A percentile compares a stretch with the other conserved stretches of the same genome.
Conservation (phyloP, 2,888 invertebrate species). For the Eurois occulta region DNA sequence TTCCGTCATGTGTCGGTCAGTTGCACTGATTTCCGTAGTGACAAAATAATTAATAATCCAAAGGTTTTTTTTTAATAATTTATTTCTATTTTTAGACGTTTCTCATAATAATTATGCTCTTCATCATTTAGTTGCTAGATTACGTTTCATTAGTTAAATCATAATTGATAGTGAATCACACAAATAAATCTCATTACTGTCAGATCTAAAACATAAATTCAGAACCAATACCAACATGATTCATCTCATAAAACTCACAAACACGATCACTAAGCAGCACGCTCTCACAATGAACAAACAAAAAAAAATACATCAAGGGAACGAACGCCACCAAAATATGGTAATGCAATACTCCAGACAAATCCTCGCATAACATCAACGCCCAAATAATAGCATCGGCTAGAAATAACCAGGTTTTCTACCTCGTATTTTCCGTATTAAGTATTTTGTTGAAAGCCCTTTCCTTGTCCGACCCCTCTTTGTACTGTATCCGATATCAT, state of each 20-base stretch:
- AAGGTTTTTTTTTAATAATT: neutral
- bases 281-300: constrained; percentile 22
- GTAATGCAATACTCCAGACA: constrained; percentile 73
- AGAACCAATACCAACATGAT: neutral
- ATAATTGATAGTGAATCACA: neutral
- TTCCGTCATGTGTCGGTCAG: neutral
- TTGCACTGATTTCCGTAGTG: constrained; percentile 15
- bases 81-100: neutral
- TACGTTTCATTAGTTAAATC: neutral
- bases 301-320: constrained; percentile 46
- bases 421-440: constrained; percentile 87
- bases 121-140: neutral
- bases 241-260: constrained; percentile 15
- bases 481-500: constrained; percentile 85
- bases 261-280: constrained; percentile 11
- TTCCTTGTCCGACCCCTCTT: constrained; percentile 81
- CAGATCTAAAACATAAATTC: neutral
- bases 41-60: neutral
- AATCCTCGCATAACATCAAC: constrained; percentile 73
- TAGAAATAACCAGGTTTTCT: constrained; percentile 83
- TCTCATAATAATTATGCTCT: neutral
- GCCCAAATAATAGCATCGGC: constrained; percentile 76
- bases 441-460: constrained; percentile 88
- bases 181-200: neutral
- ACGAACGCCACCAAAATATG: constrained; percentile 65